Conservation (phyloP, 2,888 invertebrate species). For the Rhagophthalmus giganteus region DNA sequence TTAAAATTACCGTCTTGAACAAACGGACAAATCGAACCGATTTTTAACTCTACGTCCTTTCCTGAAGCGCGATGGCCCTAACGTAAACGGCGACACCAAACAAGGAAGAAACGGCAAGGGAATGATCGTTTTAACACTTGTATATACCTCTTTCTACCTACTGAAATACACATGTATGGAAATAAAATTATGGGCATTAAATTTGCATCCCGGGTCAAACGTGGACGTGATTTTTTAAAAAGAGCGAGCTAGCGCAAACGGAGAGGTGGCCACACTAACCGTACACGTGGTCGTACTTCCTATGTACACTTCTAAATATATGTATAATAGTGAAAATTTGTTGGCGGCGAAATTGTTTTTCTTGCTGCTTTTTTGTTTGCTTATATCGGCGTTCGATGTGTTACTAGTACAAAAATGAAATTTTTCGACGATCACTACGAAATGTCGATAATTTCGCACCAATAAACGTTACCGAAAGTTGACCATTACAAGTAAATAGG, state of each 20-base stretch:
- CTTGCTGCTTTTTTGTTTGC: no score
- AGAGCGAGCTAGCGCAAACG: constrained; percentile 32
- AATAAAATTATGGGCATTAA: constrained; percentile 34
- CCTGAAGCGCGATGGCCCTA: not conserved
- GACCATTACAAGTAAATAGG: no score
- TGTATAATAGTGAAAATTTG: not conserved
- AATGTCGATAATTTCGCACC: no score
- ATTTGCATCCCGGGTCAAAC: constrained; percentile 36
- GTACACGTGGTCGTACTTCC: no score
- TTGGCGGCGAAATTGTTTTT: no score
- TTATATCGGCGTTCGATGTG: no score
- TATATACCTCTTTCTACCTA: no score
- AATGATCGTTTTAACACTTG: constrained; percentile 6
- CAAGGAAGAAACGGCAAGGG: not conserved
- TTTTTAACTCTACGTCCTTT: not conserved
- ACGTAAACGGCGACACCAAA: not conserved
- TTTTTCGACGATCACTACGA: no score
- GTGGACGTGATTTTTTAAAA: constrained; percentile 37
- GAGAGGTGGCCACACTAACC: constrained; percentile 14
- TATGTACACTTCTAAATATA: constrained; percentile 17
- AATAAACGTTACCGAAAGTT: no score
- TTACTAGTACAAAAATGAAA: no score
- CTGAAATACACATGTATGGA: constrained; percentile 25
- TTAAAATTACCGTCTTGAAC: no score
- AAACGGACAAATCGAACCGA: no score